Base-by-base conservation (phyloP, 92 coral and sea anemone species). In the Phenganax marumi region DNA sequence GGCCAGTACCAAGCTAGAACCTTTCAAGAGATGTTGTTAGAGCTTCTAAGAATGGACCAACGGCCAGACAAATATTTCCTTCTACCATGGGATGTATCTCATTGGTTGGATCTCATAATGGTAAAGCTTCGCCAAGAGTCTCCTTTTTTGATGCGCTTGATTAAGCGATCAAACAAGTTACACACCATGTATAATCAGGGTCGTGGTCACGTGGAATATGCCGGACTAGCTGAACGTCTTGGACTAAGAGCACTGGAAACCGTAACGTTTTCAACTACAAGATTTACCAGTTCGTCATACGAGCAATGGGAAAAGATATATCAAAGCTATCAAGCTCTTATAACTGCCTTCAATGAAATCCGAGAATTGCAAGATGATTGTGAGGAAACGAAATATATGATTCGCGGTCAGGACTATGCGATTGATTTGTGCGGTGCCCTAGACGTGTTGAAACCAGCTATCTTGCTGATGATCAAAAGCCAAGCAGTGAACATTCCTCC, bases 351-450 rank as follows among this genome's bases (percentile, higher is more conserved):
- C 73, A 68, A 8, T 16, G 73, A 68, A 68, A 68, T 25, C n/a
- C 11, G 73, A 21, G 73, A 68, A 17, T 33, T 33, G 73, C 16
- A 58, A 18, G 65, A 58, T 14, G 65, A 58, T 9, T 9, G 18
- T 9, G 65, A 58, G 65, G 65, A 58, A 58, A 14, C 65, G 8
- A 58, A 58, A 58, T 58, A 58, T 16, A 10, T 9, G 18, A 16
- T 58, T 9, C 18, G 65, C 18, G 65, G 65, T 23, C 65, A 58
- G 65, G 65, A 58, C 65, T 58, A 58, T 58, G 65, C 65, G 21
- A 58, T 58, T 14, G 65, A 58, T 19, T 58, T 58, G 24, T 58
- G 51, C 26, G 73, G 73, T 68, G 73, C 73, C 14, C 73, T 68
- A 9, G 73, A 68, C n/a, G 73, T 68, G 7, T 8, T 68, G 73